Base-by-base conservation (phyloP, 2,888 invertebrate genomes). In the Scaeva pyrastri region DNA sequence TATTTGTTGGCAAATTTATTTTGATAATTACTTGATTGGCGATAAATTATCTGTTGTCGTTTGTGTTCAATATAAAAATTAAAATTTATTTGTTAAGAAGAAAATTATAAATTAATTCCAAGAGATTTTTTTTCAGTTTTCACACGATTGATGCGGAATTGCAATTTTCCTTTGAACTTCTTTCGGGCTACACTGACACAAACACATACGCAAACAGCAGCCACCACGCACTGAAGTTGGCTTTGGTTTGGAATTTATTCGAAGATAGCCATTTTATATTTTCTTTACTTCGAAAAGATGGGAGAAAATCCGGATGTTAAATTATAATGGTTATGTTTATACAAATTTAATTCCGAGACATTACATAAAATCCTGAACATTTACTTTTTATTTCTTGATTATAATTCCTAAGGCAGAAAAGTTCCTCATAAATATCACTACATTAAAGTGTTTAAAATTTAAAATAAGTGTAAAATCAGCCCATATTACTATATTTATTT, bases 141-240 rank as follows among this genome's bases (percentile, higher is more conserved):
- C 73, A 76, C 81, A 76, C 81, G 81, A 81, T 85, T 81, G 81
- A 85, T 85, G 85, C 85, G 85, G 85, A 85, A 85, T 85, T 85
- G 85, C 85, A 85, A 85, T 85, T 85, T 85, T 81, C 68, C 31
- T 52, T 85, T 85, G 66, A 68, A 81, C 76, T 85, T 76, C 75
- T 81, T 76, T 85, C 75, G 66, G 71, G 75, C 80, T 73, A 81
- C 76, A 76, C 81, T 81, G 76, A 76, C 85, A 85, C 85, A 85
- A 76, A 85, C 31, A 85, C 85, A 73, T 62, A 76, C 55, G 72
- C 62, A 68, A 19, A 16, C 19, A 43, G 72, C 58, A 78, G 76
- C 68, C 76, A 85, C 76, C 76, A 85, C 72, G 48, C 14, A n/a
- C 71, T 73, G 85, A 85, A 85, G 85, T 81, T 81, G 39, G 85